Conservation (phyloP, 2,888 invertebrate genomes). For the Eilema caniola region DNA sequence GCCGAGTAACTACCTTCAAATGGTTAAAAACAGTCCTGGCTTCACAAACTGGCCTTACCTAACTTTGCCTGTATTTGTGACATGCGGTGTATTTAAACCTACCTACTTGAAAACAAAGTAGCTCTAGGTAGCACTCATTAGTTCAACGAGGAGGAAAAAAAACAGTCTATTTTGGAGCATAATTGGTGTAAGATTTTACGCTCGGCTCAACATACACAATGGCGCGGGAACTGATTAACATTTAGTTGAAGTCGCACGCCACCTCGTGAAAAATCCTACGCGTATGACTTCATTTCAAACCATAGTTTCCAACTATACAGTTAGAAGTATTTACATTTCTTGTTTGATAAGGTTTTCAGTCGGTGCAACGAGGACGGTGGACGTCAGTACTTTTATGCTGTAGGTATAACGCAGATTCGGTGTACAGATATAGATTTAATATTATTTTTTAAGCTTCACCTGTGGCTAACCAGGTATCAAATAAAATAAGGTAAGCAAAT, state of each 20-base stretch:
- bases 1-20: no score
- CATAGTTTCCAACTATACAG: conserved; percentile 43
- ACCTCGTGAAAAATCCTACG: conserved; percentile 53
- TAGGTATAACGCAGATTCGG: background rate
- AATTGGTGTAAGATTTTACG: conserved; percentile 77
- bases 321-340: conserved; percentile 29
- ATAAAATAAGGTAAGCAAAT: no score
- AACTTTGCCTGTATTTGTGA: background rate
- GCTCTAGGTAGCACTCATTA: conserved; percentile 1
- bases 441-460: background rate
- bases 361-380: background rate
- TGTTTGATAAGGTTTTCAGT: background rate
- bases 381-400: background rate
- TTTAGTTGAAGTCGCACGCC: conserved; percentile 61
- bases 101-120: conserved; percentile 5
- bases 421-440: background rate
- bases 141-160: conserved; percentile 48
- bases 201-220: conserved; percentile 67
- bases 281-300: conserved; percentile 43
- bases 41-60: background rate
- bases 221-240: conserved; percentile 73
- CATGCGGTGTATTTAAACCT: background rate
- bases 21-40: no score
- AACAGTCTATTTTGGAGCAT: conserved; percentile 62
- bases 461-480: background rate